Conservation (phyloP, 1,140 invertebrate genomes). For the Campoletis sonorensis region DNA sequence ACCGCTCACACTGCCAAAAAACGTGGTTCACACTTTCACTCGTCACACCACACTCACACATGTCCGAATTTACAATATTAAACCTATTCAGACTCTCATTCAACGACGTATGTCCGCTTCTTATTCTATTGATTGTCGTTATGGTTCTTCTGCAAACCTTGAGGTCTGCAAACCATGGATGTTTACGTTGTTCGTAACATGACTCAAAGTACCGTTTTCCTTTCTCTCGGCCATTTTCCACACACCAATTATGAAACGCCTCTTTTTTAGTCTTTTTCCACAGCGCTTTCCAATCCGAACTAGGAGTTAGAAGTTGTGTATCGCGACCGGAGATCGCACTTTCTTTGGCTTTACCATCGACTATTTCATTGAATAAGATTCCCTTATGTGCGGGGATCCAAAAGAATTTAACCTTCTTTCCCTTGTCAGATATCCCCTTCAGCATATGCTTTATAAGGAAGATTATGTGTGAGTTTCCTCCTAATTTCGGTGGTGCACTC, state of each 20-base stretch:
- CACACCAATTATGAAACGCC: constrained; percentile 7
- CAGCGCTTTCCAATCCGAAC: neutral
- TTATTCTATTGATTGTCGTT: too few species aligned
- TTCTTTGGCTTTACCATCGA: neutral
- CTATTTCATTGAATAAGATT: constrained; percentile 17
- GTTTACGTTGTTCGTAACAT: neutral
- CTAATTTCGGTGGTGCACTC: neutral
- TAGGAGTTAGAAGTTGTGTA: neutral
- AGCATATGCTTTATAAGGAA: neutral
- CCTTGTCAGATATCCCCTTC: neutral
- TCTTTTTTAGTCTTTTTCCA: neutral
- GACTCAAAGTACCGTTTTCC: constrained; percentile 9
- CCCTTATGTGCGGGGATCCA: constrained; percentile 24
- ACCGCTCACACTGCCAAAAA: too few species aligned
- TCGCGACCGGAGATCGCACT: neutral
- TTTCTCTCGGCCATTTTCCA: neutral
- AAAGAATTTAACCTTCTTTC: constrained; percentile 16
- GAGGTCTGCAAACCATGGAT: too few species aligned
- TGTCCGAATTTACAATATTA: constrained; percentile 4
- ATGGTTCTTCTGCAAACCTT: too few species aligned
- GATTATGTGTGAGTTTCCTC: neutral
- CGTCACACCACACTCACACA: constrained; percentile 4
- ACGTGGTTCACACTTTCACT: too few species aligned
- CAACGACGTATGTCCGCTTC: too few species aligned
- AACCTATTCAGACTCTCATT: too few species aligned